phyloP scores from a whole-genome alignment of 1,140 invertebrate genomes.

The Cyphomyrmex costatus region DNA sequence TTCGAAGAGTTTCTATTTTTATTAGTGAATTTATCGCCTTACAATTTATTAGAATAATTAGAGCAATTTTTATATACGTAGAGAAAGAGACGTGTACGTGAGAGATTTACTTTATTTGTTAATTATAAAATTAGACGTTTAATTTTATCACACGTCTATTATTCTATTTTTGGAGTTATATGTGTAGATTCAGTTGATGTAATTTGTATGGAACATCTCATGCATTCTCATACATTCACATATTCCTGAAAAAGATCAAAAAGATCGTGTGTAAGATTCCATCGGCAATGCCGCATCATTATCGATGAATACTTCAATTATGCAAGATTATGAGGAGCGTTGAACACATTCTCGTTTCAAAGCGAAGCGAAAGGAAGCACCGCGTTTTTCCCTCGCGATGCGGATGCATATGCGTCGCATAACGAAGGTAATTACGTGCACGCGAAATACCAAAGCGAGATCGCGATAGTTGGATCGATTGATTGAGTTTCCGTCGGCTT shows the following conservation, averaged over 20 bases:
- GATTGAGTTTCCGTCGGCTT: background rate
- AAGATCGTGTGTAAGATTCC: background rate
- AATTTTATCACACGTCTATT: background rate
- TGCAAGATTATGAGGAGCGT: background rate
- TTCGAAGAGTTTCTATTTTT: background rate
- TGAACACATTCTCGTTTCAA: background rate
- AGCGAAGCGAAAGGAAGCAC: conserved; percentile 24
- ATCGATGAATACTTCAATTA: conserved; percentile 5
- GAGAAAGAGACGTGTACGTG: background rate
- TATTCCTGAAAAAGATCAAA: background rate
- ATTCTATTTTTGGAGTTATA: background rate
- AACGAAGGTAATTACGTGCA: conserved; percentile 69
- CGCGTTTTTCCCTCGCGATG: background rate
- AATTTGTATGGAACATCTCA: background rate
- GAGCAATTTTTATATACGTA: background rate
- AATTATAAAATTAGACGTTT: background rate
- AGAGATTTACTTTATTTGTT: background rate
- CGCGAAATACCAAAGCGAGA: conserved; percentile 66
- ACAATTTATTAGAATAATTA: background rate
- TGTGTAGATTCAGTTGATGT: background rate
- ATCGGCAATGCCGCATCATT: background rate
- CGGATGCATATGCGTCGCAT: conserved; percentile 4
- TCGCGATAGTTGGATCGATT: conserved; percentile 13
- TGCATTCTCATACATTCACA: background rate
- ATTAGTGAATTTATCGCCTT: background rate